Base-by-base conservation (phyloP, 2,113 vertebrate species). In the Mobula hypostoma region DNA sequence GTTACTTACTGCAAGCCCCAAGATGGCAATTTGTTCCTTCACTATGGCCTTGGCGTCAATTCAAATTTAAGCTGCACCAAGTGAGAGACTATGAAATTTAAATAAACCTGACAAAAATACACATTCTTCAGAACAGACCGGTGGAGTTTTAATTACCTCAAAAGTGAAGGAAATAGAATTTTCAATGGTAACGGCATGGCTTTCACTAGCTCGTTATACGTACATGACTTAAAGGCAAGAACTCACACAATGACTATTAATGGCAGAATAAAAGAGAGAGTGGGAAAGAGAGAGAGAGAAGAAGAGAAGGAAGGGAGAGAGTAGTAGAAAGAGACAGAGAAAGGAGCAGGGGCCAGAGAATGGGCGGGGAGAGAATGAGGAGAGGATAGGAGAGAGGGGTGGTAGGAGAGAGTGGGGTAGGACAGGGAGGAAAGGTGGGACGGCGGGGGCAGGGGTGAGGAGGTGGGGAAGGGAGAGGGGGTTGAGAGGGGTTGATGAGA, bases 1-100 rank as follows among this genome's bases (percentile, higher is more conserved):
- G 95, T 96, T 96, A 95, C 96, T 97, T 96, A 97, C 95, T 96
- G 95, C 95, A 96, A 96, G 96, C 95, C 96, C 96, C 96, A 95
- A 96, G 95, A 93, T 96, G 95, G 95, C 95, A 95, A 95, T 96
- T 96, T 96, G 95, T 70, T 21, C 95, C 94, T 95, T 96, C 95
- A 96, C 95, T 96, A 95, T 95, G 96, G 95, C 94, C 96, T 96
- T 95, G 96, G 93, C 95, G 96, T 97, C 95, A 95, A 96, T 95
- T 96, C 95, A 95, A 95, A 97, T 96, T 95, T 96, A 96, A 96
- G 95, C 96, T 94, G 94, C 94, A 0, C 0, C 95, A 96, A 96
- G 95, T 96, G 95, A 94, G 95, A 95, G 95, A 95, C 95, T 83
- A 94, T 94, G 95, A 96, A 95, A 94, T 95, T 94, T 94, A 61